Evolutionary conservation across 2,888 invertebrate species (phyloP).

Genomic region (Chrysotoxum bicinctum): DNA sequence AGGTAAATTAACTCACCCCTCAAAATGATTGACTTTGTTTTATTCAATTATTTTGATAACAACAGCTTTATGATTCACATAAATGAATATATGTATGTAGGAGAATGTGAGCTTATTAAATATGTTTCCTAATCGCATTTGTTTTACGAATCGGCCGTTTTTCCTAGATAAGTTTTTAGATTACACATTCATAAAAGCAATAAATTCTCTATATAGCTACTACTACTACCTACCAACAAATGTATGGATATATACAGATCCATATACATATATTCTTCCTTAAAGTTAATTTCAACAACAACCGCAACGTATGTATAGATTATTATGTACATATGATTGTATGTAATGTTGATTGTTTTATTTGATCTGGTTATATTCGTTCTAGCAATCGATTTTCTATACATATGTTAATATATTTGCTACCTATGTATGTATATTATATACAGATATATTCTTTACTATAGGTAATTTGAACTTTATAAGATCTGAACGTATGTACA

Average conservation of each 20-base stretch:
- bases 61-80: conserved; percentile 60
- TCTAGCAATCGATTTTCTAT: not conserved
- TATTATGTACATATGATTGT: no score
- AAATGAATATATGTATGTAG: not conserved
- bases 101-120: conserved; percentile 20
- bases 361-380: no score
- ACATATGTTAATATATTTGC: conserved; percentile 34
- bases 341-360: no score
- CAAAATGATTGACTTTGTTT: not conserved
- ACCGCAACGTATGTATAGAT: no score
- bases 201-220: no score
- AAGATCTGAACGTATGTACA: not conserved
- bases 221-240: no score
- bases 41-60: conserved; percentile 42
- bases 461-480: conserved; percentile 53
- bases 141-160: conserved; percentile 40
- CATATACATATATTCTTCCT: no score
- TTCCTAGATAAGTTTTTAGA: conserved; percentile 48
- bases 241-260: no score
- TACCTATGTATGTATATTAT: conserved; percentile 4
- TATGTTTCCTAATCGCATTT: conserved; percentile 36
- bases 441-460: conserved; percentile 25
- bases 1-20: not conserved
- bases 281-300: no score
- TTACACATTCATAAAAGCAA: conserved; percentile 50